Conservation (phyloP, 2,888 invertebrate genomes). For the Magallana nippona region DNA sequence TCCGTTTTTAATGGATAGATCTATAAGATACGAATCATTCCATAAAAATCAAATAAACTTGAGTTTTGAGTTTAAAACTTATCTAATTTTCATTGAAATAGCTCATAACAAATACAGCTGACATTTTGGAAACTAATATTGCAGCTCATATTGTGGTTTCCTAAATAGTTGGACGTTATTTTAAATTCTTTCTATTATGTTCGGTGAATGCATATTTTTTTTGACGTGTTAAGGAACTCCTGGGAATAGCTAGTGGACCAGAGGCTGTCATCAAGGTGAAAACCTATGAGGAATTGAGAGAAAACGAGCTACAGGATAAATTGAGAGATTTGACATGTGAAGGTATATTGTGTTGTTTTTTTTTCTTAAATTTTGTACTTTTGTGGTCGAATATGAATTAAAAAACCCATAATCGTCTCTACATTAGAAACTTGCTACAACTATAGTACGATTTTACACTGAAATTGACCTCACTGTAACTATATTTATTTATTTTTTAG, state of each 20-base stretch:
- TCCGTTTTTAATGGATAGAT: too few species aligned
- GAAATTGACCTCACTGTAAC: neutral
- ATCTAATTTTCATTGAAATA: too few species aligned
- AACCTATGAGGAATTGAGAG: conserved; percentile 32
- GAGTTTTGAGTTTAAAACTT: too few species aligned
- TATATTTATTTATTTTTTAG: neutral
- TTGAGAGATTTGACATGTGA: conserved; percentile 43
- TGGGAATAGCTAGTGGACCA: conserved; percentile 45
- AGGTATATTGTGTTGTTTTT: conserved; percentile 34
- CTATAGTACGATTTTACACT: neutral
- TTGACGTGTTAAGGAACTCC: conserved; percentile 36
- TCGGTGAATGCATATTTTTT: too few species aligned
- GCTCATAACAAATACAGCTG: too few species aligned
- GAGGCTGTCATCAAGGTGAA: conserved; percentile 30
- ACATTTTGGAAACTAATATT: neutral
- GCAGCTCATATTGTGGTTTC: too few species aligned
- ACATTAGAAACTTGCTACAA: too few species aligned
- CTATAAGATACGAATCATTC: too few species aligned
- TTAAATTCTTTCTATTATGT: too few species aligned
- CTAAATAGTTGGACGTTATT: too few species aligned
- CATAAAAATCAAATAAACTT: too few species aligned
- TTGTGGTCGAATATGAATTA: neutral
- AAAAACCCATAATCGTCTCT: neutral
- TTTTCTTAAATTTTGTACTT: neutral
- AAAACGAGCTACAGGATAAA: conserved; percentile 32